Percentiles rank a stretch among this genome's conserved stretches.
Evolutionary conservation across 2,113 vertebrate species (phyloP).

Genomic region (Cisticola juncidis): DNA sequence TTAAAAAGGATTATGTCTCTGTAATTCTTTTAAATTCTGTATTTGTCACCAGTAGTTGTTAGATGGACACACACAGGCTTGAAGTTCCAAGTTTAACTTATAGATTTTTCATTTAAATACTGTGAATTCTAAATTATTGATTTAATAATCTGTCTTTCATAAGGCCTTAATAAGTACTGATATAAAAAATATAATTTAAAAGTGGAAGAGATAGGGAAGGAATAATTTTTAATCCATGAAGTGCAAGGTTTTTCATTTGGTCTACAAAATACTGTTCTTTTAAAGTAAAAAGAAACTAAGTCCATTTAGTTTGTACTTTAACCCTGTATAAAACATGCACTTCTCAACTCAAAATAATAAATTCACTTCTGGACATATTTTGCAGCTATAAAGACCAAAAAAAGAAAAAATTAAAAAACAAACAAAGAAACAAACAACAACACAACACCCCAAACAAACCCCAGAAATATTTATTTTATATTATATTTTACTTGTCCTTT

Average conservation of each 20-base stretch:
- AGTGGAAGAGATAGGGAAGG: not conserved
- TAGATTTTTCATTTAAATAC: slow-evolving; percentile 37
- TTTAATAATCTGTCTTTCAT: not conserved
- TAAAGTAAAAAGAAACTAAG: not conserved
- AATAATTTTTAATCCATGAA: not conserved
- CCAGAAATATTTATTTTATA: not conserved
- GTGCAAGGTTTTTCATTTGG: not conserved
- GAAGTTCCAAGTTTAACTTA: slow-evolving; percentile 47
- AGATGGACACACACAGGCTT: not conserved
- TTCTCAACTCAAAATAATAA: not conserved
- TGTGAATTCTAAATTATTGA: slow-evolving; percentile 26
- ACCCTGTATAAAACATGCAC: not conserved
- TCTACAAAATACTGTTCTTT: not conserved
- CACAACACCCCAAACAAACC: no score
- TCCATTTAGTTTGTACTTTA: not conserved
- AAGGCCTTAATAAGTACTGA: not conserved
- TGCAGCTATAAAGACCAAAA: not conserved
- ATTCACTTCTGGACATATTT: not conserved
- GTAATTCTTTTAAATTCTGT: not conserved
- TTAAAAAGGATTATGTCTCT: not conserved
- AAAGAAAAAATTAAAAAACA: no score
- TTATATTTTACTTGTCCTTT: not conserved
- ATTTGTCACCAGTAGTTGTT: not conserved
- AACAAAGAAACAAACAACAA: not conserved
- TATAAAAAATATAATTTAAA: not conserved